A percentile compares a stretch with the other conserved stretches of the same genome.
phyloP scores from a whole-genome alignment of 1,140 invertebrate genomes.

The Drosophila pachea region DNA sequence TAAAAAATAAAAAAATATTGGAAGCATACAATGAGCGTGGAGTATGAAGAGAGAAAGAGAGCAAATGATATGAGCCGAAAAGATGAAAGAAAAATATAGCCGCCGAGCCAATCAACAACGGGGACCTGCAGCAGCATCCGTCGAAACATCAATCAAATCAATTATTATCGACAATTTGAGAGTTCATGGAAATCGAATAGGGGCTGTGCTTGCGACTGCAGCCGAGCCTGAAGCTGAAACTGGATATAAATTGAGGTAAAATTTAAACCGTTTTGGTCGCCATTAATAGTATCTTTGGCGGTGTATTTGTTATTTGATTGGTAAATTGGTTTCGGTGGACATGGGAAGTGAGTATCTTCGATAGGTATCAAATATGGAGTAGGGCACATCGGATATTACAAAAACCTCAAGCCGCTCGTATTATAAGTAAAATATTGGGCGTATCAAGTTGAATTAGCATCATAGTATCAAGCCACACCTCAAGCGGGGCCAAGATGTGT shows the following conservation, averaged over 20 bases:
- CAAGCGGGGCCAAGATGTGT: conserved; percentile 11
- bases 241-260: not conserved
- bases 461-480: conserved; percentile 10
- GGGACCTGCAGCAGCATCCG: conserved; percentile 47
- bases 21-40: not conserved
- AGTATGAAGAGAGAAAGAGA: conserved; percentile 6
- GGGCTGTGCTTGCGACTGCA: not conserved
- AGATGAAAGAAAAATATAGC: conserved; percentile 8
- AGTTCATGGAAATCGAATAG: conserved; percentile 70
- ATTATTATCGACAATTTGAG: conserved; percentile 75
- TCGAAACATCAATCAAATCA: conserved; percentile 78
- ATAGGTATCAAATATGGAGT: conserved; percentile 70
- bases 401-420: conserved; percentile 44
- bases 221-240: conserved; percentile 23
- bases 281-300: conserved; percentile 75
- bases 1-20: too few relatives aligned
- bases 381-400: conserved; percentile 46
- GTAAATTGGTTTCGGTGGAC: conserved; percentile 65
- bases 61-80: conserved; percentile 1
- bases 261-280: conserved; percentile 49
- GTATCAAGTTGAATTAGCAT: too few relatives aligned
- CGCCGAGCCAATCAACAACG: conserved; percentile 57
- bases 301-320: conserved; percentile 76
- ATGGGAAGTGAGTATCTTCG: conserved; percentile 68
- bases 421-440: conserved; percentile 35